These are phyloP conservation scores for Epiblema foenella DNA, from an alignment of 2,888 invertebrate species.

Conservation along the genomic window DNA sequence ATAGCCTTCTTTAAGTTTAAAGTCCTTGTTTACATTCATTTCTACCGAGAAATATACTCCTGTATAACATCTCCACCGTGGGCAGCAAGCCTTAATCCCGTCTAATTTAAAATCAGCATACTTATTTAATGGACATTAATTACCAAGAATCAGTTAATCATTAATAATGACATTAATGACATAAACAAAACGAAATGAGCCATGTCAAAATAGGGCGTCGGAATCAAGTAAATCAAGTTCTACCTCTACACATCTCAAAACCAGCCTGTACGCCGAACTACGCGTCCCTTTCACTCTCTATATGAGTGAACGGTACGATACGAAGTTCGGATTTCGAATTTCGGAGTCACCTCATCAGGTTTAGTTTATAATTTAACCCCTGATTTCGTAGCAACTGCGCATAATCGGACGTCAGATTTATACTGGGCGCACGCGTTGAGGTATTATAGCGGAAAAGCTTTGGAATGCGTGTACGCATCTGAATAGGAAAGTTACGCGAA, in stretches of 20 bases:
- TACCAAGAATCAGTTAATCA: neutral
- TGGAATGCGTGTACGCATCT: constrained; percentile 55
- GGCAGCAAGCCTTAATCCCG: neutral
- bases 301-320: no score
- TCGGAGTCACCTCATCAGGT: no score
- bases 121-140: neutral
- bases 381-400: neutral
- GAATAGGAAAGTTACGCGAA: constrained; percentile 62
- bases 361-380: neutral
- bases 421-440: neutral
- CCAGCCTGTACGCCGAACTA: no score
- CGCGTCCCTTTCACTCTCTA: no score
- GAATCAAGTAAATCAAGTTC: constrained; percentile 18
- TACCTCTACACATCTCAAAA: constrained; percentile 58
- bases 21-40: neutral
- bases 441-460: constrained; percentile 41
- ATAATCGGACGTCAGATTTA: neutral
- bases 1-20: no score
- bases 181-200: neutral
- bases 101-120: neutral
- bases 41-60: neutral
- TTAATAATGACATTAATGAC: no score
- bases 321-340: no score
- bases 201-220: constrained; percentile 19
- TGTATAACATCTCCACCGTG: neutral